Evolutionary conservation across 2,888 invertebrate species (phyloP), one percentile per base, ranked within the genome.

Genomic region (Drosophila longiperda): DNA sequence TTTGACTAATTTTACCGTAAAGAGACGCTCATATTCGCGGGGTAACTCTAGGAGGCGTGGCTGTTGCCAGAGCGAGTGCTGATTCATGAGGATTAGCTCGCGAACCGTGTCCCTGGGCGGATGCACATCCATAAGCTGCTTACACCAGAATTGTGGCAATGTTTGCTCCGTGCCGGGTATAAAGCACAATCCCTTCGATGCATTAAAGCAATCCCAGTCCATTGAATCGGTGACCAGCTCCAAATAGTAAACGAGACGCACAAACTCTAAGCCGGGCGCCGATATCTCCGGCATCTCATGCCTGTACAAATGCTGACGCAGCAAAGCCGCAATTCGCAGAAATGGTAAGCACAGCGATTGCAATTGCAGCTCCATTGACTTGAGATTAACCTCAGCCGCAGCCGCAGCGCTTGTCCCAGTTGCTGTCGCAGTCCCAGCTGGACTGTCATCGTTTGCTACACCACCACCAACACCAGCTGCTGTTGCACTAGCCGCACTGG

Each of bases 21-120:
- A 98, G 75, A 98, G 95, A 87, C 96, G 96, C 94, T 99, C 99
- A 94, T 99, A 99, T 92, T 97, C 97, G 72, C 96, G 95, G 61
- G 99, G 99, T 92, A 99, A 94, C 75, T 95, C 94, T 70, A 99
- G 95, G 80, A 99, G 94, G 82, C 96, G 95, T 26, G 99, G 99
- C 87, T 95, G 95, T 87, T 95, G 94, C 97, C 98, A 98, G 83
- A 95, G 93, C 79, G 95, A 94, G 92, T 97, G 97, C 92, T 97
- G 96, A 90, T 96, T 95, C 60, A 95, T 94, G 53, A 92, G 83
- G 60, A 97, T 94, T 82, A 97, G 94, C 69, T 95, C 95, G 9
- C 96, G 94, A 23, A 93, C 90, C 42, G 92, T 91, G 40, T 93
- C 92, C 7, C 91, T 84, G 23, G 92, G 92, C 63, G 92, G 92